These are phyloP conservation scores for Ahaetulla prasina DNA, from an alignment of 2,113 vertebrate species.

Conservation along the genomic window DNA sequence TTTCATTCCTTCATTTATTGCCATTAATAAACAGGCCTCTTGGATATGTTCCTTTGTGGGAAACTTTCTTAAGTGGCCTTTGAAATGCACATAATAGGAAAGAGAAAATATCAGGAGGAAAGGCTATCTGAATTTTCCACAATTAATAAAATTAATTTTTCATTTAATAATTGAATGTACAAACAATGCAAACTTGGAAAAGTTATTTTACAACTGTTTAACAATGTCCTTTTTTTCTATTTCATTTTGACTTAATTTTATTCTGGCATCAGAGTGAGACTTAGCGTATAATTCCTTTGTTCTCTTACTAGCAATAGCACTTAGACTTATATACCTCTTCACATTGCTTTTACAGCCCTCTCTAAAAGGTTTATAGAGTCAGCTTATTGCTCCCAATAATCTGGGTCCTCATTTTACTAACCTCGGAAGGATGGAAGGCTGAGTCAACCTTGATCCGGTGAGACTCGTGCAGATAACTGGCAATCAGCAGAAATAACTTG, in stretches of 20 bases:
- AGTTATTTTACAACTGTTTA: not conserved
- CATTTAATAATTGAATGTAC: not conserved
- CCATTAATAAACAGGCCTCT: conserved; percentile 36
- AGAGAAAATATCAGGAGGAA: conserved; percentile 3
- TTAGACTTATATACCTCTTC: too few relatives aligned
- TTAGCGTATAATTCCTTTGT: not conserved
- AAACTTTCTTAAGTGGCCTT: conserved; percentile 26
- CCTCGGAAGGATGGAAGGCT: too few relatives aligned
- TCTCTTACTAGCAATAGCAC: not conserved
- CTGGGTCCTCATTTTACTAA: too few relatives aligned
- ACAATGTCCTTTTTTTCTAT: not conserved
- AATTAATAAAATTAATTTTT: not conserved
- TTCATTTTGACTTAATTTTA: not conserved
- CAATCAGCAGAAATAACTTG: too few relatives aligned
- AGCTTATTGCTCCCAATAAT: too few relatives aligned
- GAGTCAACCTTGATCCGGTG: too few relatives aligned
- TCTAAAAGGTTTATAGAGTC: too few relatives aligned
- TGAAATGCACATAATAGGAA: conserved; percentile 22
- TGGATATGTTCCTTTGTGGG: conserved; percentile 22
- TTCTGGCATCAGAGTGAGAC: not conserved
- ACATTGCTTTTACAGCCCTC: too few relatives aligned
- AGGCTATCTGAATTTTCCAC: not conserved
- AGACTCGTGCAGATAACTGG: too few relatives aligned
- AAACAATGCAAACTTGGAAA: not conserved
- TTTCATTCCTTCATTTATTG: conserved; percentile 49